phyloP scores from a whole-genome alignment of 1,140 invertebrate genomes.

The Holotrichia oblita region DNA sequence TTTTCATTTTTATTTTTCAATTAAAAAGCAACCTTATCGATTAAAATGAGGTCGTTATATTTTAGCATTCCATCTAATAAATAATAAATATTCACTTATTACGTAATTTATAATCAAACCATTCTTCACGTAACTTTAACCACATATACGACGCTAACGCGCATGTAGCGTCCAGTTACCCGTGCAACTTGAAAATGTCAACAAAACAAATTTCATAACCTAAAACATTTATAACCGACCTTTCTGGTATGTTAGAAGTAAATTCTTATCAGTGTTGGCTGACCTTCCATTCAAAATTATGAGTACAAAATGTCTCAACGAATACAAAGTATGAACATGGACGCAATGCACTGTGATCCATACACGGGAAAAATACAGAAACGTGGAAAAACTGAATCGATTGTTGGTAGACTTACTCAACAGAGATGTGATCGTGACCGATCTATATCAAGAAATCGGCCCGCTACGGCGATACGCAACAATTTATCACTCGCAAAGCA shows the following conservation, averaged over 20 bases:
- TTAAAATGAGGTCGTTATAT: too few relatives aligned
- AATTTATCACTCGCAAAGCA: not conserved
- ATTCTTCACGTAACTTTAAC: not conserved
- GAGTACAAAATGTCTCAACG: conserved; percentile 40
- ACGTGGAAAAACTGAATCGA: not conserved
- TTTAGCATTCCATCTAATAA: too few relatives aligned
- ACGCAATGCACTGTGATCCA: conserved; percentile 26
- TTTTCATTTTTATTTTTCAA: too few relatives aligned
- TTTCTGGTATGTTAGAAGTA: conserved; percentile 37
- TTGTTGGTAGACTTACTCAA: not conserved
- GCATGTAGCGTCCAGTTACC: conserved; percentile 22
- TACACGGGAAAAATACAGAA: conserved; percentile 22
- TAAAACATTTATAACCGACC: conserved; percentile 26
- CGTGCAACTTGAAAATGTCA: conserved; percentile 4
- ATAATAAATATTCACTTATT: not conserved
- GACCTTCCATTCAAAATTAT: conserved; percentile 18
- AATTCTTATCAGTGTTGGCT: conserved; percentile 19
- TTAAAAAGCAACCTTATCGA: too few relatives aligned
- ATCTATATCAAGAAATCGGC: conserved; percentile 10
- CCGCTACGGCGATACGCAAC: not conserved
- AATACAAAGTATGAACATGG: conserved; percentile 36
- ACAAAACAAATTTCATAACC: conserved; percentile 36
- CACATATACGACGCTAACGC: not conserved
- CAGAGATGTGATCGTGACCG: conserved; percentile 5
- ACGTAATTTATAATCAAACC: not conserved